Evolutionary conservation across 2,888 invertebrate species (phyloP), one percentile per base, ranked within the genome.

Genomic region (Tetheella fluctuosa): DNA sequence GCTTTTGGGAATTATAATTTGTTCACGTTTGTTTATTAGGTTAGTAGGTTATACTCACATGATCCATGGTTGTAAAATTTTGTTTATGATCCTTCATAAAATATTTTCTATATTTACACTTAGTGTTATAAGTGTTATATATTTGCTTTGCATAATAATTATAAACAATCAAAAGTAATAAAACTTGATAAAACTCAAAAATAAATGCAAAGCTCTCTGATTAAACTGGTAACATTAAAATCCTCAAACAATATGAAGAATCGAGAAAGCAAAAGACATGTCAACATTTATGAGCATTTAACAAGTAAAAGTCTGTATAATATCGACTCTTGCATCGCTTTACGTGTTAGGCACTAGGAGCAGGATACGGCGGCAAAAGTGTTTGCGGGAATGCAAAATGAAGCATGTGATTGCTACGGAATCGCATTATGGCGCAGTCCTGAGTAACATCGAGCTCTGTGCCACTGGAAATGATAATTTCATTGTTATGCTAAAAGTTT

Each of bases 361-460:
- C 68, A 81, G 79, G 78, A 79, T 73, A 72, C 67, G 76, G 69
- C 71, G 77, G 78, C 80, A 84, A 86, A 87, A 88, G 84, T 85
- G 85, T 89, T 87, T 85, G 84, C 82, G 83, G 81, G 84, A 85
- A 89, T 88, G 88, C 86, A 89, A 90, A 90, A 90, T 90, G 89
- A 89, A 90, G 85, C 90, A 89, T 89, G 85, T 89, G 89, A 90
- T 91, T 89, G 89, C 88, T 83, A 65, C 74, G 81, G 85, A 86
- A 91, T 89, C 86, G 83, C 80, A 86, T 90, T 90, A 90, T 76
- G 71, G 79, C 74, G 70, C 74, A 70, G 72, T 70, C 80, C 74
- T 73, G 63, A 76, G 76, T 69, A 72, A 73, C 70, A 64, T 65
- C 72, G 76, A 70, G 62, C 65, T 59, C 64, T 56, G 39, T 48